Base-by-base conservation (phyloP, 2,888 invertebrate genomes). In the Periphyllus acericola region DNA sequence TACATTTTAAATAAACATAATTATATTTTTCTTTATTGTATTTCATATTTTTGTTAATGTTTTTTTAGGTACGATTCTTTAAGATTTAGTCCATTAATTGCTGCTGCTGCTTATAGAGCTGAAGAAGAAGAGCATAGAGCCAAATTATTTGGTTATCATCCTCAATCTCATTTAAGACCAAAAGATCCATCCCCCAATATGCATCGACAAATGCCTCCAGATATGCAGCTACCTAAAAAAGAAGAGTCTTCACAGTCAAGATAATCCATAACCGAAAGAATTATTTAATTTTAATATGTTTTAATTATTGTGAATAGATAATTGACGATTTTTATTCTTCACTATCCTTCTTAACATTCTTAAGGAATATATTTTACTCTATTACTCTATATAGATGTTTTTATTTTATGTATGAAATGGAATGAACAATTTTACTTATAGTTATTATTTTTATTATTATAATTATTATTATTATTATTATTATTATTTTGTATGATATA, bases 51-150 rank as follows among this genome's bases (percentile, higher is more conserved):
- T 40, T 66, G n/a, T 17, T 55, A 6, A 36, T 5, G 3, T 21
- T 34, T 74, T 88, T 84, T 25, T 91, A 92, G 94, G 66, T 93
- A 93, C 91, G 95, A 95, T 91, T 94, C 95, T 72, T 93, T 96
- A 90, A 94, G 96, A 87, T 96, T 95, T 91, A 96, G 95, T 91
- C 96, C 96, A 34, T 92, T 96, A 60, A 94, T 96, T 92, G 96
- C 96, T 90, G 95, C 95, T 25, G 95, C 95, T 34, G 92, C 92
- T 4, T 94, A 95, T 91, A 93, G 95, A 87, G 95, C 94, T 78
- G 96, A 96, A 91, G 96, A 92, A 86, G 91, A 91, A 89, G 92
- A 96, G 90, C 95, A 96, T 91, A 94, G 96, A 89, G 95, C 94
- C 74, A 96, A 96, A 92, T 94, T 96, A 91, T 94, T 95, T 91